A percentile compares a stretch with the other conserved stretches of the same genome.
Conservation (phyloP, 2,797 vertebrate species). For the Microctenopoma stevenorrisi region DNA sequence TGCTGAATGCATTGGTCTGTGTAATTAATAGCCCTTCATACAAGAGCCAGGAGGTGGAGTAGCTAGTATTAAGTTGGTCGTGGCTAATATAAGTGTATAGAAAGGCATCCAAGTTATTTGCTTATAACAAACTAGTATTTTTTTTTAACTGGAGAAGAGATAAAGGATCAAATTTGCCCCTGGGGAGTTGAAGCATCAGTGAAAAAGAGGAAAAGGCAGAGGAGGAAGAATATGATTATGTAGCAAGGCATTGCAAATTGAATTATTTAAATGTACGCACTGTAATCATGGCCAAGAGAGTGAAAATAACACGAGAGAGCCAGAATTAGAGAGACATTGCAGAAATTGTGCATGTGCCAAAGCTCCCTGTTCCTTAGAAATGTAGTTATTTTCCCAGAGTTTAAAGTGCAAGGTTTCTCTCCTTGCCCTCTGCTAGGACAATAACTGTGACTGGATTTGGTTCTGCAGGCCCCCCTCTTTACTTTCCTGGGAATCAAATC, state of each 20-base stretch:
- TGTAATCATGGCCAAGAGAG: slow-evolving; percentile 56
- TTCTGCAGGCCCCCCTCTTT: slow-evolving; percentile 4
- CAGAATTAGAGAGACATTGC: slow-evolving; percentile 14
- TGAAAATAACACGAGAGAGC: slow-evolving; percentile 56
- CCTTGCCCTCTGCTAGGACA: neutral
- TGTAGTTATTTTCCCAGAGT: slow-evolving; percentile 5
- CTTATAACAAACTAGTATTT: slow-evolving; percentile 29
- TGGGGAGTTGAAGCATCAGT: slow-evolving; percentile 48
- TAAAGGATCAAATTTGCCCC: slow-evolving; percentile 54
- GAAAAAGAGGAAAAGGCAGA: slow-evolving; percentile 47
- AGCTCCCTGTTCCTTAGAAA: slow-evolving; percentile 1
- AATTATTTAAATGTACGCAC: slow-evolving; percentile 73
- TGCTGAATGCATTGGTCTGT: neutral
- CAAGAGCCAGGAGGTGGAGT: slow-evolving; percentile 22
- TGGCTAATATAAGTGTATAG: slow-evolving; percentile 7
- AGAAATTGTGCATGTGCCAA: slow-evolving; percentile 24
- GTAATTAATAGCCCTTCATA: slow-evolving; percentile 58
- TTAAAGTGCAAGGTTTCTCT: slow-evolving; percentile 27
- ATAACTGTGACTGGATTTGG: slow-evolving; percentile 14
- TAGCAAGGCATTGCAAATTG: slow-evolving; percentile 66
- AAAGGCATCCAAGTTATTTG: slow-evolving; percentile 45
- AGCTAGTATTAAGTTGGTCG: slow-evolving; percentile 35
- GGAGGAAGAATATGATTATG: slow-evolving; percentile 61
- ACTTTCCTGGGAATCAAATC: slow-evolving; percentile 20
- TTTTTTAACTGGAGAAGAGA: slow-evolving; percentile 32